Base-by-base conservation (phyloP, 2,888 invertebrate species). In the Diaprepes abbreviatus region DNA sequence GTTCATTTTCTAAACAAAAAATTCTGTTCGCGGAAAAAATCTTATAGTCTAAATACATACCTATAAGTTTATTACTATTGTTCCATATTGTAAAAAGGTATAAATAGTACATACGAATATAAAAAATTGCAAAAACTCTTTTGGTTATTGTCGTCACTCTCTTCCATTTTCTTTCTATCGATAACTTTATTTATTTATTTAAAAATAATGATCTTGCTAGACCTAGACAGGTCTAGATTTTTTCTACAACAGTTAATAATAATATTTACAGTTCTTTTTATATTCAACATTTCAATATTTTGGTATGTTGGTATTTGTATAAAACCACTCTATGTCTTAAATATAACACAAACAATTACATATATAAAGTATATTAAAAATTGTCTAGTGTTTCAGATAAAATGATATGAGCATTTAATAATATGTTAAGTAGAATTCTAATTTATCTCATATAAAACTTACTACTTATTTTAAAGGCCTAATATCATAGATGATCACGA, bases 401-500 rank as follows among this genome's bases (percentile, higher is more conserved):
- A 71, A 66, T 65, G 36, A 71, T 69, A 72, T 66, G 72, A 72
- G 66, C 72, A 55, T 60, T 66, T 63, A 50, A 54, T 63, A 50
- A 54, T 36, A 62, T 36, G 57, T 55, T 36, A 24, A 28, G 24
- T 62, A 45, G 66, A 52, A 33, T 60, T n/a, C 66, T 59, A 66
- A 14, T 31, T 19, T 12, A 50, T 12, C 16, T 40, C 24, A 63
- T 68, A 45, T 28, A 63, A 60, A 68, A 68, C n/a, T 50, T 33
- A 16, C 57, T 68, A 68, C 50, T 57, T 63, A 63, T 55, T 68
- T 12, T 63, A 48, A 45, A 68, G 38, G 38, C 63, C 68, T 68
- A 68, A 57, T 21, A 16, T 33, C 57, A 57, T 36, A 50, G 31
- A 24, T 58, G 50, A 68, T 68, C 68, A 68, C 68, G 81, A 79